Evolutionary conservation across 2,113 vertebrate genomes (phyloP).

Genomic region (Ploceus nigricollis): DNA sequence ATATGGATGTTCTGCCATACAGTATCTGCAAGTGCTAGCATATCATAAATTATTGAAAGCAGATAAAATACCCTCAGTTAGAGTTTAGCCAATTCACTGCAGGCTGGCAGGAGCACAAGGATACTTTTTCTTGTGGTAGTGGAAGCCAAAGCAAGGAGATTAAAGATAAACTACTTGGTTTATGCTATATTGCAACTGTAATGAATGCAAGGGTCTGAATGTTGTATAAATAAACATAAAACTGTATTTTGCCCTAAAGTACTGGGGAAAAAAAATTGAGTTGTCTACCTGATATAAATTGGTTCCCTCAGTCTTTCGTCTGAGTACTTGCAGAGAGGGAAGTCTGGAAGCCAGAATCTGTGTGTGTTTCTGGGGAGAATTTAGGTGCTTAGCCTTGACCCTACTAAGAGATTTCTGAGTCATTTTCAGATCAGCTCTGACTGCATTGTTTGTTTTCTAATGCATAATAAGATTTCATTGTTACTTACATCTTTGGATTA

Average conservation of each 20-base stretch:
- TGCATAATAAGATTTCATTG: conserved; percentile 7
- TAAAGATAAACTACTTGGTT: not conserved
- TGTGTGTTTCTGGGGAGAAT: not conserved
- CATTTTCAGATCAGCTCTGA: not conserved
- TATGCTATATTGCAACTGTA: not conserved
- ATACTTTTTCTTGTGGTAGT: not conserved
- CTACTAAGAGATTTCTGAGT: not conserved
- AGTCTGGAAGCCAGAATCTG: not conserved
- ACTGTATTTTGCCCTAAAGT: not conserved
- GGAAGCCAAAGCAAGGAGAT: not conserved
- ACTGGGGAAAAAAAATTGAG: not conserved
- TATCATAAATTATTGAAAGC: not conserved
- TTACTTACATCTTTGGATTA: conserved; percentile 48
- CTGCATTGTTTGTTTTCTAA: not conserved
- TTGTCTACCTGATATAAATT: not conserved
- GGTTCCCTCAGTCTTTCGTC: not conserved
- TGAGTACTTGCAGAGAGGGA: not conserved
- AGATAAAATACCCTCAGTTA: not conserved
- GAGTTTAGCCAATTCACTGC: not conserved
- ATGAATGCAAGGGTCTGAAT: not conserved
- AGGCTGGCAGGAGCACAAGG: not conserved
- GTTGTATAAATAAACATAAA: not conserved
- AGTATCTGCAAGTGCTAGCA: not conserved
- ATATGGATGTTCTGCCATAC: not conserved
- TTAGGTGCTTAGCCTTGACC: not conserved